Conservation (phyloP, 2,797 vertebrate species). For the Syngnathus rostellatus region DNA sequence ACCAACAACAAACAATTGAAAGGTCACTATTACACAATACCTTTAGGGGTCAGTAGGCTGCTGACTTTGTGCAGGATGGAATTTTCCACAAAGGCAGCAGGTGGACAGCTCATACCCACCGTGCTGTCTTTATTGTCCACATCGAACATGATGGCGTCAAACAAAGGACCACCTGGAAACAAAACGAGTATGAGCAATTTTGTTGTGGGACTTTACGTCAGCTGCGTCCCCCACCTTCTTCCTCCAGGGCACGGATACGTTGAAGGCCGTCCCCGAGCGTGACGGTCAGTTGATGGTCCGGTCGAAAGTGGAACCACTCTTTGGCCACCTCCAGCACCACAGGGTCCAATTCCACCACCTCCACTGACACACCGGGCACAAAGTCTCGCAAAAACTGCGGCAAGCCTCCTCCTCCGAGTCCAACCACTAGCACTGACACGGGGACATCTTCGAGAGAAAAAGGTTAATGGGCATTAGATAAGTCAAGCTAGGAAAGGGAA, state of each 20-base stretch:
- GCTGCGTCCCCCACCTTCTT: conserved; percentile 42
- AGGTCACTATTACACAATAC: conserved; percentile 50
- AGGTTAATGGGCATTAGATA: neutral
- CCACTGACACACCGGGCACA: conserved; percentile 65
- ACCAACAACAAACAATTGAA: neutral
- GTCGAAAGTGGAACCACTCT: conserved; percentile 81
- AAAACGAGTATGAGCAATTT: neutral
- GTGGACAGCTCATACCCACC: conserved; percentile 92
- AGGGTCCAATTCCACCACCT: conserved; percentile 87
- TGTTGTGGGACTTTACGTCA: neutral
- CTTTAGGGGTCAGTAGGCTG: conserved; percentile 75
- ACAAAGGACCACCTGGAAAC: conserved; percentile 63
- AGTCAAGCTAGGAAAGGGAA: neutral
- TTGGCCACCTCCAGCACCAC: conserved; percentile 81
- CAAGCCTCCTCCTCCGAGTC: conserved; percentile 86
- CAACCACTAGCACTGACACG: conserved; percentile 78
- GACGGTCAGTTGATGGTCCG: conserved; percentile 76
- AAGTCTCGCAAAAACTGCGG: conserved; percentile 89
- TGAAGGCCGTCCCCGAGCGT: conserved; percentile 51
- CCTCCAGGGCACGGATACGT: conserved; percentile 48
- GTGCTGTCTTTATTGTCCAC: conserved; percentile 89
- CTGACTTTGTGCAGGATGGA: conserved; percentile 77
- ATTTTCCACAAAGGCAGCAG: conserved; percentile 82
- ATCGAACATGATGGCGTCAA: conserved; percentile 87
- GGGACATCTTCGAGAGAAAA: conserved; percentile 50